A percentile compares a stretch with the other conserved stretches of the same genome.
Conservation (phyloP, 92 coral and sea anemone genomes). For the Hydrozoanthus gracilis region DNA sequence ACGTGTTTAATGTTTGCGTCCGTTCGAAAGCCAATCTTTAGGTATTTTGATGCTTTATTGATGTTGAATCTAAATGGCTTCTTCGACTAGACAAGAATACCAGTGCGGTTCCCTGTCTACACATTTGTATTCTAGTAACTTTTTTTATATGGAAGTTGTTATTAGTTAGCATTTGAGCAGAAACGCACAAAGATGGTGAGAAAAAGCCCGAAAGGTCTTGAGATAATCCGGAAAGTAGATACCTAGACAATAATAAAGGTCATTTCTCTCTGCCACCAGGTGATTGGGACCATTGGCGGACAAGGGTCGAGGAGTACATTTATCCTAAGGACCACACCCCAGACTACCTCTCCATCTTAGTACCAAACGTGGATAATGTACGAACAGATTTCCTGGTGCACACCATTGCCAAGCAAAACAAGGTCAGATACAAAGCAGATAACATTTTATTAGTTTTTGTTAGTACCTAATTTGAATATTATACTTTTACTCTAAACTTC, state of each 20-base stretch:
- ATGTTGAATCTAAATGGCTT: no score
- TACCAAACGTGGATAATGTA: slow-evolving; percentile 98
- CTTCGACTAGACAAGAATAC: no score
- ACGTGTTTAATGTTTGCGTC: no score
- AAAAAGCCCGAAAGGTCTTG: no score
- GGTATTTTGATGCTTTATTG: no score
- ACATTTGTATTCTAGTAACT: no score
- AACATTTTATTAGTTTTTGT: not conserved
- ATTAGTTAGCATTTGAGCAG: not conserved
- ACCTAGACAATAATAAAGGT: not conserved
- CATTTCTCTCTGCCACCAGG: slow-evolving; percentile 52
- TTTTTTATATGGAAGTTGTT: not conserved
- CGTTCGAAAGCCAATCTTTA: no score
- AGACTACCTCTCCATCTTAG: slow-evolving; percentile 93
- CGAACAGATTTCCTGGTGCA: slow-evolving; percentile 93
- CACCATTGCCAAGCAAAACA: slow-evolving; percentile 89
- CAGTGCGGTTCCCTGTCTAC: no score
- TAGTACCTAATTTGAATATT: no score
- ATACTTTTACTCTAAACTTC: no score
- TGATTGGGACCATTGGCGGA: slow-evolving; percentile 98
- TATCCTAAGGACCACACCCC: slow-evolving; percentile 94
- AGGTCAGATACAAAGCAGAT: slow-evolving; percentile 59
- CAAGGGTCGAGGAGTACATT: slow-evolving; percentile 88
- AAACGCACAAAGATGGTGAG: not conserved
- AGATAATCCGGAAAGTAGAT: not conserved